phyloP scores from a whole-genome alignment of 2,113 vertebrate species.

The Brachyhypopomus occidentalis region DNA sequence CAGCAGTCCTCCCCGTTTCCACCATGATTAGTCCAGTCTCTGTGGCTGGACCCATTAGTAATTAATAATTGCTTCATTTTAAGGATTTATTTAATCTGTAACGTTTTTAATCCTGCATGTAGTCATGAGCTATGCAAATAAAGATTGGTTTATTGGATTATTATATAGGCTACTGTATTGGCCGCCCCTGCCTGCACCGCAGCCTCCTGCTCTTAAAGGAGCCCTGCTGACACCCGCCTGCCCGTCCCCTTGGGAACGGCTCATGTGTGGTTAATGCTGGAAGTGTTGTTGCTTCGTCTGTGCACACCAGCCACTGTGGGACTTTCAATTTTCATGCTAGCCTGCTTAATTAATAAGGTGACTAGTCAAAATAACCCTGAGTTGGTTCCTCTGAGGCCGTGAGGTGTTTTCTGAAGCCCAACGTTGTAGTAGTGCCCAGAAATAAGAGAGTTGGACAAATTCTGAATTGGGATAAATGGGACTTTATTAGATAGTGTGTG shows the following conservation, averaged over 20 bases:
- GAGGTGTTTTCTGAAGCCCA: no score
- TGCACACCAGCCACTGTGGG: conserved; percentile 48
- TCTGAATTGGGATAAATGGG: not conserved
- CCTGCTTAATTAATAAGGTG: conserved; percentile 29
- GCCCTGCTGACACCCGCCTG: conserved; percentile 49
- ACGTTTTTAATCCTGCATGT: no score
- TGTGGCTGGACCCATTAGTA: no score
- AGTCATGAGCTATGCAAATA: no score
- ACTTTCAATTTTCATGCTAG: conserved; percentile 15
- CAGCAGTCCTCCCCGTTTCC: no score
- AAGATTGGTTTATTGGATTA: no score
- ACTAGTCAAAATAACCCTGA: not conserved
- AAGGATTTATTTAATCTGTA: no score
- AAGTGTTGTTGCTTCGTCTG: conserved; percentile 44
- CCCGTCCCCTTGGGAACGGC: conserved; percentile 49
- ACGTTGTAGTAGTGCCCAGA: no score
- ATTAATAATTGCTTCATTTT: no score
- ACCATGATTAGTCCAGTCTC: no score
- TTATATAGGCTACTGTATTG: no score
- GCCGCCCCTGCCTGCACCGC: not conserved
- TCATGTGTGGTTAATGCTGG: conserved; percentile 60
- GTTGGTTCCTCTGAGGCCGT: not conserved
- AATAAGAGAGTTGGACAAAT: no score
- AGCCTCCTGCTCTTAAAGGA: not conserved
- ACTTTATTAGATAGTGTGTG: not conserved